phyloP scores from a whole-genome alignment of 2,888 invertebrate genomes.

The Encarsia formosa region DNA sequence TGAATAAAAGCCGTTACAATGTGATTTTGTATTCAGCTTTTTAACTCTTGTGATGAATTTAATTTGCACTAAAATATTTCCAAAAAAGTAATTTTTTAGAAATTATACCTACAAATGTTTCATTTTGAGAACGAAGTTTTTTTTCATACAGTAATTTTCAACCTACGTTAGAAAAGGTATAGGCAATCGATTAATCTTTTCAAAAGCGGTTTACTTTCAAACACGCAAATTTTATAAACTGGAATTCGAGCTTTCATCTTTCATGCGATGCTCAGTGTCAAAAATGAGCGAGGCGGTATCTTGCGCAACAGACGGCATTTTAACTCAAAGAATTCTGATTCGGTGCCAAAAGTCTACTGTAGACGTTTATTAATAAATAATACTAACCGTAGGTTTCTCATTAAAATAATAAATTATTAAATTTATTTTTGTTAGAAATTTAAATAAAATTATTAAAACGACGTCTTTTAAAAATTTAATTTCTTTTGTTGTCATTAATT shows the following conservation, averaged over 20 bases:
- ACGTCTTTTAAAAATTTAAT: background rate
- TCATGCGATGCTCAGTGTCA: background rate
- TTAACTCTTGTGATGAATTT: no score
- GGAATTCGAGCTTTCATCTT: conserved; percentile 6
- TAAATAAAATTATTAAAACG: background rate
- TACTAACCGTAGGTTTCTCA: background rate
- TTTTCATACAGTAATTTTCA: no score
- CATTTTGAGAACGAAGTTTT: no score
- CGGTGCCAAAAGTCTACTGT: conserved; percentile 7
- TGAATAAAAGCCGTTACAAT: no score
- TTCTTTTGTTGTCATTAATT: background rate
- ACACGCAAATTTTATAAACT: background rate
- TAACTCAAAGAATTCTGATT: conserved; percentile 7
- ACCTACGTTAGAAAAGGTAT: no score
- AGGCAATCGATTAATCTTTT: no score
- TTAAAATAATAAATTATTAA: background rate
- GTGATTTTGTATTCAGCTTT: no score
- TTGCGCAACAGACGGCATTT: conserved; percentile 4
- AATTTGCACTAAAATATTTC: no score
- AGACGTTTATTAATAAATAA: no score
- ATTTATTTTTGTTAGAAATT: background rate
- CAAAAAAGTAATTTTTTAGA: no score
- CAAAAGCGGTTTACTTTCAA: background rate
- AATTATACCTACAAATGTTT: no score
- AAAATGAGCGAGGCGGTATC: conserved; percentile 7